Conservation (phyloP, 2,888 invertebrate species). For the Tipula vernalis region DNA sequence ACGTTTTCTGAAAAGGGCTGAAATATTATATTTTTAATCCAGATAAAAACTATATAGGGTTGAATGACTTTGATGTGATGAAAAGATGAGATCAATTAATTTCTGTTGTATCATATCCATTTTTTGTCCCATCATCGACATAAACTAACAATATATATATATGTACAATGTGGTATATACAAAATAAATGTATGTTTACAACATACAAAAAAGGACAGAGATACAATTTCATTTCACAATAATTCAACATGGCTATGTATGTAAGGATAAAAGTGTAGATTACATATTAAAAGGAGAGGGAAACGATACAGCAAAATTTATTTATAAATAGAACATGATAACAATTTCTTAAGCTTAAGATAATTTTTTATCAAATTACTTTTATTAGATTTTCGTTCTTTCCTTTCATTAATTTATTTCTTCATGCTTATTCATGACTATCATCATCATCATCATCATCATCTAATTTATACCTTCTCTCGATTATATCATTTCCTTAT, state of each 20-base stretch:
- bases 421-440: constrained; percentile 4
- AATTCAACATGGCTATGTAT: background rate
- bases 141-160: background rate
- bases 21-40: background rate
- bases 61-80: background rate
- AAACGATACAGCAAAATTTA: background rate
- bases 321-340: background rate
- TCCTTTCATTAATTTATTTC: background rate
- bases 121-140: background rate
- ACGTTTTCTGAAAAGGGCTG: background rate
- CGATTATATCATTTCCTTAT: background rate
- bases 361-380: background rate
- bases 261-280: background rate
- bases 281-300: background rate
- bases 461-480: background rate
- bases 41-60: background rate
- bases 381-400: background rate
- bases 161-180: background rate
- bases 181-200: background rate
- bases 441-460: background rate
- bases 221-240: background rate
- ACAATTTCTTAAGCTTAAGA: background rate
- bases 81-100: background rate
- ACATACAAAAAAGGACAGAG: background rate
- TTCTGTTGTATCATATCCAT: background rate